Conservation (phyloP, 2,888 invertebrate genomes). For the Nysson spinosus region DNA sequence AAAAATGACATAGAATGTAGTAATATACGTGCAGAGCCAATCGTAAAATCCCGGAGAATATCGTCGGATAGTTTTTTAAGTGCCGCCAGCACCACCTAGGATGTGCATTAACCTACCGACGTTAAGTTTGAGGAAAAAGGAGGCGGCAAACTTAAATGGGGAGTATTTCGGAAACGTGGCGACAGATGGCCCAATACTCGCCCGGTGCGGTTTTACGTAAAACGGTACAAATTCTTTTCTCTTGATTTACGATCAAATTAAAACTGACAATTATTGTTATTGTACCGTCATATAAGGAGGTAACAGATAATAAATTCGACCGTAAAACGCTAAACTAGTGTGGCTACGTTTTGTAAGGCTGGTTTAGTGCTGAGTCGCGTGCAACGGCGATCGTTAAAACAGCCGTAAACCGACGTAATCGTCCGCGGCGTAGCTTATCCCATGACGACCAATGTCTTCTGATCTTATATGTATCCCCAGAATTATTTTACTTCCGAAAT, state of each 20-base stretch:
- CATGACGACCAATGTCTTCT: constrained; percentile 39
- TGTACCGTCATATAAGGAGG: constrained; percentile 76
- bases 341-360: constrained; percentile 76
- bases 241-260: constrained; percentile 75
- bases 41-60: constrained; percentile 33
- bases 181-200: constrained; percentile 69
- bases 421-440: constrained; percentile 61
- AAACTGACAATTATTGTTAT: constrained; percentile 77
- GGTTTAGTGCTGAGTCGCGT: constrained; percentile 77
- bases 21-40: constrained; percentile 10
- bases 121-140: constrained; percentile 50
- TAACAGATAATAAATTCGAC: constrained; percentile 77
- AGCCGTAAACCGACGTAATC: constrained; percentile 75
- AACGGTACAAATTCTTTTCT: constrained; percentile 65
- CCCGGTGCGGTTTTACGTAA: constrained; percentile 43
- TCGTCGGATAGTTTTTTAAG: constrained; percentile 10
- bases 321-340: constrained; percentile 76
- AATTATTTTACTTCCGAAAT: constrained; percentile 30
- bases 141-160: constrained; percentile 25
- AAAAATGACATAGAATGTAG: constrained; percentile 16
- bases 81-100: constrained; percentile 63
- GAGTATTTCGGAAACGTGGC: constrained; percentile 58
- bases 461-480: constrained; percentile 24
- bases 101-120: constrained; percentile 25
- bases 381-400: constrained; percentile 76